A percentile compares a stretch with the other conserved stretches of the same genome.
phyloP scores from a whole-genome alignment of 2,797 vertebrate species.

The Threskiornis aethiopicus region DNA sequence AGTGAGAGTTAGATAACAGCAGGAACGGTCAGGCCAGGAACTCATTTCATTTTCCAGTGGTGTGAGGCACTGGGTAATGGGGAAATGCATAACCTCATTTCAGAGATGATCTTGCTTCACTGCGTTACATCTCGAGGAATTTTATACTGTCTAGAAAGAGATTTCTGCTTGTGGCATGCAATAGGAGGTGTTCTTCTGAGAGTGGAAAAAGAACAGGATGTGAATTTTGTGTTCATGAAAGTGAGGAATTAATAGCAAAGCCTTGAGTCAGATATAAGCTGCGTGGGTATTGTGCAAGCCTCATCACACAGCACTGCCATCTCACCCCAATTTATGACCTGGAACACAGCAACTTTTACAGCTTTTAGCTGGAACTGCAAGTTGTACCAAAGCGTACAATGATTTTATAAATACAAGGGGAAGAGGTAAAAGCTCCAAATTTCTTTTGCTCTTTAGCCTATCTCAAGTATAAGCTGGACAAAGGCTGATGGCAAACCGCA shows the following conservation, averaged over 20 bases:
- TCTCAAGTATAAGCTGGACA: neutral
- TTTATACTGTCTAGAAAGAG: neutral
- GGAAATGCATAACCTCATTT: neutral
- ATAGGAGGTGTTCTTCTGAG: neutral
- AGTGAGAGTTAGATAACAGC: conserved; percentile 63
- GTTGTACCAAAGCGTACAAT: neutral
- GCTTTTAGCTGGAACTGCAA: conserved; percentile 11
- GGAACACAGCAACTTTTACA: conserved; percentile 59
- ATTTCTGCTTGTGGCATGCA: neutral
- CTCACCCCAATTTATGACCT: conserved; percentile 66
- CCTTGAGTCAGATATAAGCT: neutral
- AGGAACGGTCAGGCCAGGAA: conserved; percentile 22
- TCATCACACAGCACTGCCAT: conserved; percentile 50
- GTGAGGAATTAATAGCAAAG: conserved; percentile 25
- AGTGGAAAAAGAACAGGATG: neutral
- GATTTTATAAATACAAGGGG: neutral
- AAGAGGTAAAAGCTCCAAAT: neutral
- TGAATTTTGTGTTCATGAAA: neutral
- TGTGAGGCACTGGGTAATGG: conserved; percentile 11
- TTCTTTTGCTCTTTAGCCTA: neutral
- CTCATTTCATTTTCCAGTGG: conserved; percentile 40
- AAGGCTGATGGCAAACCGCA: neutral
- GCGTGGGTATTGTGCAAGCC: conserved; percentile 41
- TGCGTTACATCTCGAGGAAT: neutral
- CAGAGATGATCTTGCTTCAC: neutral